Base-by-base conservation (phyloP, 2,797 vertebrate genomes). In the Synanceia verrucosa region DNA sequence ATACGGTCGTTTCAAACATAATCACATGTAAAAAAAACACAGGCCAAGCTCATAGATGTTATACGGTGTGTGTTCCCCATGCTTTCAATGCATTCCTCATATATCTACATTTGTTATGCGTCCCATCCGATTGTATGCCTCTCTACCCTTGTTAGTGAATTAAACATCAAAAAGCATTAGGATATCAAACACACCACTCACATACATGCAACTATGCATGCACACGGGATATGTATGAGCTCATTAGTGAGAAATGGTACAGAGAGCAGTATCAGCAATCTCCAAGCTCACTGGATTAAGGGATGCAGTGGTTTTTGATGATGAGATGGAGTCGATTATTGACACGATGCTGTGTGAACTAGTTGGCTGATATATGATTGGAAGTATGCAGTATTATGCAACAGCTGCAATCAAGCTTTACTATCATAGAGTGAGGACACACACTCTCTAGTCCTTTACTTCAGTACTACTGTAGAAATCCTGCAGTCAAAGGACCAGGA, bases 141-240 rank as follows among this genome's bases (percentile, higher is more conserved):
- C 43, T 66, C 75, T 26, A 9, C 24, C 44, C 64, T 21, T 69
- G 51, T 86, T 70, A 53, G 76, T 77, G 81, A 87, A 86, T 86
- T 63, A 85, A 90, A 90, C 86, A 90, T 88, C 75, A 90, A 76
- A 86, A 73, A 60, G 63, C 67, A 83, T 87, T 71, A 79, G 50
- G 53, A 77, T 79, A 78, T 86, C 83, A 89, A 83, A 86, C 67
- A 69, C 31, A 4, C 11, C 68, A 46, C 46, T 58, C 65, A 44
- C 78, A 70, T n/a, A 36, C 60, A 79, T 58, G 67, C 55, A 71
- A 41, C 70, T 26, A 55, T 53, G n/a, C 61, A 31, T 6, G 9
- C 50, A 52, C 46, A 34, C 21, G 57, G 18, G 33, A 52, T 36
- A 69, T 41, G 64, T 33, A 79, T 37, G 74, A 69, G 73, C 76